These are phyloP conservation scores for Alcedo quadribrachys DNA, from an alignment of 2,797 vertebrate species.

Conservation along the genomic window DNA sequence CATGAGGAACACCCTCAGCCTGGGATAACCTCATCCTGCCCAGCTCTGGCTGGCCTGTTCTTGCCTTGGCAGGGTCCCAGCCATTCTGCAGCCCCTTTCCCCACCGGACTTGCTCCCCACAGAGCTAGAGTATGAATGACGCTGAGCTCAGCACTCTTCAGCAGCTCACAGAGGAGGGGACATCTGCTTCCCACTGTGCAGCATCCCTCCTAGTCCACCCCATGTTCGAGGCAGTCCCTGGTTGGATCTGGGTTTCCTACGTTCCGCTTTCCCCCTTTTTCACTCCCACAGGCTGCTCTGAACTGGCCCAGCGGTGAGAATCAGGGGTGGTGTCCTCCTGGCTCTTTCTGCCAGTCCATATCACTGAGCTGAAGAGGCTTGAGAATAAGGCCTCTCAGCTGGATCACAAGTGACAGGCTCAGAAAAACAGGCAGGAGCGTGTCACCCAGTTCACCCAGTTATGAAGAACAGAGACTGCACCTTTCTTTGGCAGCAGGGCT, in stretches of 20 bases:
- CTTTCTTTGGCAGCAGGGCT: neutral
- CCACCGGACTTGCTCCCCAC: accelerated
- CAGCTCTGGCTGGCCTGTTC: neutral
- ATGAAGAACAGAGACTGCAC: neutral
- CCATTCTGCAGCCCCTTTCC: neutral
- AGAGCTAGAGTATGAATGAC: neutral
- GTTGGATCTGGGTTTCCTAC: accelerated
- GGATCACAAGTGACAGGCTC: neutral
- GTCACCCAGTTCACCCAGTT: neutral
- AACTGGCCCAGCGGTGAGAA: neutral
- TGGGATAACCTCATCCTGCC: neutral
- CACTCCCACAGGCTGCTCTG: neutral
- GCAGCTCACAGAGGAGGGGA: neutral
- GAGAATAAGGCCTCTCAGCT: accelerated
- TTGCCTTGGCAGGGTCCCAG: neutral
- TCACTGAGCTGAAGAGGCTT: neutral
- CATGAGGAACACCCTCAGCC: accelerated
- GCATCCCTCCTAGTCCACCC: neutral
- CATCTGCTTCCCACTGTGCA: neutral
- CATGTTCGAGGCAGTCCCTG: accelerated
- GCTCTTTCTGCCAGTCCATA: accelerated
- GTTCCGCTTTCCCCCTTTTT: neutral
- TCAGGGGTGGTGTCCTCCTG: neutral
- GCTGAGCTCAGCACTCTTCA: neutral
- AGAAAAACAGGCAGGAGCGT: neutral